Percentiles rank a stretch among this genome's conserved stretches.
phyloP scores from a whole-genome alignment of 2,113 vertebrate species.

The Xiphorhynchus elegans region DNA sequence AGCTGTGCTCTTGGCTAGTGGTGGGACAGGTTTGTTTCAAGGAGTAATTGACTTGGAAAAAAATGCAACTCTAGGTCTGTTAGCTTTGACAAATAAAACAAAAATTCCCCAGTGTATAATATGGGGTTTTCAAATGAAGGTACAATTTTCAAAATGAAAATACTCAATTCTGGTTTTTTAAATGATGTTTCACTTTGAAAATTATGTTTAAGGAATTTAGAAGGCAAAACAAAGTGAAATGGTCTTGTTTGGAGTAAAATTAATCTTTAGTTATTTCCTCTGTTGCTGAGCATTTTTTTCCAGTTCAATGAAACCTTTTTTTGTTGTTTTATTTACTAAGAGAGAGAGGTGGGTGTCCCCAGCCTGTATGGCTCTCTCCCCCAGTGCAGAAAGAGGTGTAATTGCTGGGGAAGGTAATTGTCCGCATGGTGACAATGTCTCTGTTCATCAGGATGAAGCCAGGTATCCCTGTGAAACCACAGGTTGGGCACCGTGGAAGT shows the following conservation, averaged over 20 bases:
- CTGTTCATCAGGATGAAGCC: neutral
- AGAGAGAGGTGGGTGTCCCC: neutral
- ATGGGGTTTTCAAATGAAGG: neutral
- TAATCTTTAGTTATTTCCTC: neutral
- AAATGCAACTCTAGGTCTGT: neutral
- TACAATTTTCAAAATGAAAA: neutral
- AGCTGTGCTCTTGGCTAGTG: neutral
- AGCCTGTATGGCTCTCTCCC: neutral
- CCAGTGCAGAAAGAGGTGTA: neutral
- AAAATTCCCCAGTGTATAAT: neutral
- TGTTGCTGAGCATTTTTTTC: neutral
- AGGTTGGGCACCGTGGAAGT: rapidly evolving
- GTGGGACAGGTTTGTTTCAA: neutral
- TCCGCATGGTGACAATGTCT: neutral
- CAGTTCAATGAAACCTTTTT: neutral
- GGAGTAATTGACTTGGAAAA: neutral
- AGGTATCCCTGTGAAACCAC: neutral
- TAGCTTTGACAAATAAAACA: neutral
- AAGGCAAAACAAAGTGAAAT: neutral
- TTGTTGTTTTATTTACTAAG: neutral
- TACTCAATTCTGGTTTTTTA: neutral
- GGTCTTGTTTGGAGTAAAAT: neutral
- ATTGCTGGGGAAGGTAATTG: neutral
- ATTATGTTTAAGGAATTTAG: neutral
- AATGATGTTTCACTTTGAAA: neutral